Percentiles rank a stretch among this genome's conserved stretches.
These are phyloP conservation scores for Catostylus mosaicus DNA, from an alignment of 30 jellyfish, hydroid and myxozoan genomes.

Conservation along the genomic window DNA sequence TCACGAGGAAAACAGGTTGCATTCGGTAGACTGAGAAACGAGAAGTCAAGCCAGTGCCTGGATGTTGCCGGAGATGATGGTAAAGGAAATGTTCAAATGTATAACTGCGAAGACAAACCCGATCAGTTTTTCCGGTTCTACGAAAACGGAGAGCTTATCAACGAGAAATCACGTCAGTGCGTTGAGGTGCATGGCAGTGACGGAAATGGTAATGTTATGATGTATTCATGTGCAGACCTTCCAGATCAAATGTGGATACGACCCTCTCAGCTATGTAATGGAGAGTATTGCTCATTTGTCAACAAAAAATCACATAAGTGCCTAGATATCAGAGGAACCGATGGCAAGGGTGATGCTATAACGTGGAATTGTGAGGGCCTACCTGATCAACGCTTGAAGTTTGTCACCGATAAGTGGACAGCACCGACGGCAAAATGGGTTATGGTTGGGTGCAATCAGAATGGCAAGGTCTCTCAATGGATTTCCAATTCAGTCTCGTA, in stretches of 20 bases:
- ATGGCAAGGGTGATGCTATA: constrained; percentile 16
- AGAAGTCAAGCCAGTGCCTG: constrained; percentile 20
- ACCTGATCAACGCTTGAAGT: constrained; percentile 54
- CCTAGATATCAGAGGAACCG: constrained; percentile 9
- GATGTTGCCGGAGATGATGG: constrained; percentile 41
- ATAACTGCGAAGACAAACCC: constrained; percentile 8
- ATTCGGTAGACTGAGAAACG: constrained; percentile 11
- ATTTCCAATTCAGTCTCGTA: constrained; percentile 34
- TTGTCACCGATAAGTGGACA: constrained; percentile 44
- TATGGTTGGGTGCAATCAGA: constrained; percentile 47
- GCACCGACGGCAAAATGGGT: constrained; percentile 57
- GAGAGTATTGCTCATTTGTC: constrained; percentile 46
- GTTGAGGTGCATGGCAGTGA: constrained; percentile 35
- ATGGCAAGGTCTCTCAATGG: constrained; percentile 46
- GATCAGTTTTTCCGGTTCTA: constrained; percentile 41
- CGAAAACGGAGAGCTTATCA: not conserved
- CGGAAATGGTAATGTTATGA: constrained; percentile 1
- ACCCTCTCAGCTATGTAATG: constrained; percentile 17
- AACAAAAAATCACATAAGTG: constrained; percentile 25
- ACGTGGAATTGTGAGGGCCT: constrained; percentile 48
- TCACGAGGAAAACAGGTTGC: constrained; percentile 16
- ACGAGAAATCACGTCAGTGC: constrained; percentile 6
- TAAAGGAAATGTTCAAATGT: constrained; percentile 1
- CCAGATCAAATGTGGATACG: constrained; percentile 49
- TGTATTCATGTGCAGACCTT: constrained; percentile 8